phyloP scores from a whole-genome alignment of 2,113 vertebrate species.

The Speoplatyrhinus poulsoni region DNA sequence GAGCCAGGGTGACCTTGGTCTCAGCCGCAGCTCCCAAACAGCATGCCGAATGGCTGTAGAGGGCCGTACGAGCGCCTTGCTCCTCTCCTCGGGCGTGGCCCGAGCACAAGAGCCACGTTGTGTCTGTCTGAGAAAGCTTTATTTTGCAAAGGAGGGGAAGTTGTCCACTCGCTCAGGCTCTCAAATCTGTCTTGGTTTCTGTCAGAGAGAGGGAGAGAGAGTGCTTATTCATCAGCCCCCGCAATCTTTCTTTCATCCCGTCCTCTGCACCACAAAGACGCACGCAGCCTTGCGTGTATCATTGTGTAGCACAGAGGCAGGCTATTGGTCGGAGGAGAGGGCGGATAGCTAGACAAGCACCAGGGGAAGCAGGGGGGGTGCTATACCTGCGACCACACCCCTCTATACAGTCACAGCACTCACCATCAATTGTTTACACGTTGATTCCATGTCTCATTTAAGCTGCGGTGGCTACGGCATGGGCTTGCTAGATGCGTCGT shows the following conservation, averaged over 20 bases:
- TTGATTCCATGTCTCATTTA: constrained; percentile 23
- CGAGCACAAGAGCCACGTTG: too few relatives aligned
- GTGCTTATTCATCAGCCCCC: constrained; percentile 62
- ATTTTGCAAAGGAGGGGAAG: too few relatives aligned
- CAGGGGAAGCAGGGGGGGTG: constrained; percentile 37
- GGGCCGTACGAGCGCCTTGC: too few relatives aligned
- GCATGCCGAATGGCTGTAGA: too few relatives aligned
- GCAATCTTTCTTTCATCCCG: constrained; percentile 49
- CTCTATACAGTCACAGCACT: too few relatives aligned
- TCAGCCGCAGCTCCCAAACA: too few relatives aligned
- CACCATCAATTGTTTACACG: constrained; percentile 17
- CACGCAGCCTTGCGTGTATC: constrained; percentile 43
- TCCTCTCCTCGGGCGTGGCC: too few relatives aligned
- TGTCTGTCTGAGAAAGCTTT: too few relatives aligned
- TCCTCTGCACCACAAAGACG: constrained; percentile 45
- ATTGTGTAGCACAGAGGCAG: constrained; percentile 50
- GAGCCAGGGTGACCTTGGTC: too few relatives aligned
- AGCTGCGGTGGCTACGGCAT: too few relatives aligned
- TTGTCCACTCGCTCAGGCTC: constrained; percentile 22
- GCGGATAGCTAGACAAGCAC: constrained; percentile 22
- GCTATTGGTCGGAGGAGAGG: constrained; percentile 28
- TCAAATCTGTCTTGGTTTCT: constrained; percentile 36
- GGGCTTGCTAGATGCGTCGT: too few relatives aligned
- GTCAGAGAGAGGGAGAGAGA: constrained; percentile 28
- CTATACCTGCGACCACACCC: constrained; percentile 26